Evolutionary conservation across 1,140 invertebrate species (phyloP).

Genomic region (Caenorhabditis elegans): WBcel235 BX284602.5:4694001-4694500

Average conservation of each 20-base stretch:
- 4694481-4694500: conserved; percentile 42
- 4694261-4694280: not conserved
- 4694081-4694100: too few relatives aligned
- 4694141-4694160: conserved; percentile 35
- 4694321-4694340: conserved; percentile 41
- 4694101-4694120: too few relatives aligned
- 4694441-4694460: too few relatives aligned
- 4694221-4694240: conserved; percentile 49
- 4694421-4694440: too few relatives aligned
- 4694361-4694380: conserved; percentile 37
- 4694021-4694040: too few relatives aligned
- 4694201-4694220: conserved; percentile 32
- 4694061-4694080: too few relatives aligned
- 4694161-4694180: conserved; percentile 49
- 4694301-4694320: conserved; percentile 48
- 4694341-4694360: conserved; percentile 32
- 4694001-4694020: too few relatives aligned
- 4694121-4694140: not conserved
- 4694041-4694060: too few relatives aligned
- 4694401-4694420: too few relatives aligned
- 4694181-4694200: conserved; percentile 47
- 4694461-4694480: conserved; percentile 38
- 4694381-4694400: conserved; percentile 41
- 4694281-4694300: conserved; percentile 38
- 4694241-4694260: conserved; percentile 39